Conservation (phyloP, 2,888 invertebrate species). For the Ganaspis brasiliensis region DNA sequence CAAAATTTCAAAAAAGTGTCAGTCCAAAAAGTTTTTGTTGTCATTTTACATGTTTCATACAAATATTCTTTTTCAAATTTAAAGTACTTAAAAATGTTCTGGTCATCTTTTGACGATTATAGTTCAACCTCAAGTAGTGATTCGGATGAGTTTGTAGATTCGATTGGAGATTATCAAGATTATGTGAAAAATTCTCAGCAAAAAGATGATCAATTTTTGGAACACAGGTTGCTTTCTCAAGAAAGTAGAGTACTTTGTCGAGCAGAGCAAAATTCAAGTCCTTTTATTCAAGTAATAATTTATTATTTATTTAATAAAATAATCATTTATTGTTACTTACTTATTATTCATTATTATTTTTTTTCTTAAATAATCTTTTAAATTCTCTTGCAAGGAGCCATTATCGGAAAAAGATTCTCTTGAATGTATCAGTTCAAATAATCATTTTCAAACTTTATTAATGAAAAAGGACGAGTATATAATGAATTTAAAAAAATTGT, state of each 20-base stretch:
- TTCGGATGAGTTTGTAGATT: conserved; percentile 16
- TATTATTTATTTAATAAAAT: not conserved
- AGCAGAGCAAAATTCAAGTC: conserved; percentile 14
- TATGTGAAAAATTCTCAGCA: not conserved
- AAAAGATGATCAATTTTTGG: not conserved
- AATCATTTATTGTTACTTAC: not conserved
- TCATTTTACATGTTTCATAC: not conserved
- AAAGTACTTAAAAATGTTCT: conserved; percentile 23
- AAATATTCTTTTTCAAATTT: conserved; percentile 2
- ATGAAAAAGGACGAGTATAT: conserved; percentile 23
- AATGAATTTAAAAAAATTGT: conserved; percentile 29
- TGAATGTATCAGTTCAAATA: not conserved
- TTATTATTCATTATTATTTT: not conserved
- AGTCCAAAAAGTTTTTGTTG: not conserved
- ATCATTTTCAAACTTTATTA: not conserved
- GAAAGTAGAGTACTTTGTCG: conserved; percentile 22
- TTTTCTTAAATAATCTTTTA: not conserved
- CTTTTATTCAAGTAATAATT: conserved; percentile 11
- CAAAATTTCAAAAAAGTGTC: not conserved
- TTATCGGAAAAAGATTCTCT: conserved; percentile 19
- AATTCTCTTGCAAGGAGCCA: conserved; percentile 23
- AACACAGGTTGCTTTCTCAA: conserved; percentile 11
- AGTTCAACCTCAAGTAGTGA: conserved; percentile 19
- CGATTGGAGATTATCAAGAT: not conserved
- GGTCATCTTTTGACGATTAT: conserved; percentile 11